Evolutionary conservation across 2,113 vertebrate species (phyloP).

Genomic region (Brienomyrus longianalis): DNA sequence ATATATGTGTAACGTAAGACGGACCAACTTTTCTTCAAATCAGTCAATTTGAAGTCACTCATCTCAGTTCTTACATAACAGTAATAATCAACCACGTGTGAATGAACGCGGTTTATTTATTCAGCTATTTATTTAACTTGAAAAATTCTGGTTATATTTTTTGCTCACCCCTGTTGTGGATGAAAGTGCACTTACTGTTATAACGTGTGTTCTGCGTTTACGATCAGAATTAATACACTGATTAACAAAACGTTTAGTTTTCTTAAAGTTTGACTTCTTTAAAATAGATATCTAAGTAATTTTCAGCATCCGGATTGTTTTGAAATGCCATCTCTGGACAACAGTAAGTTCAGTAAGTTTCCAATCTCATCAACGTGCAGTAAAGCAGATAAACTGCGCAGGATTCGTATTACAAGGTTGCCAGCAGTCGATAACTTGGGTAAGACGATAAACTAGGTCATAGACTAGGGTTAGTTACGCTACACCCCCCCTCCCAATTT

Average conservation of each 20-base stretch:
- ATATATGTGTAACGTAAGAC: not conserved
- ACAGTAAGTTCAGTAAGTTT: not conserved
- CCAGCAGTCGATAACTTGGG: not conserved
- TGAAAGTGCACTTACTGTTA: not conserved
- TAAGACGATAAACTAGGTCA: not conserved
- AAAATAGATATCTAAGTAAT: not conserved
- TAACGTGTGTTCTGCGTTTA: not conserved
- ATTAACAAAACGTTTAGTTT: not conserved
- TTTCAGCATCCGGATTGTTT: not conserved
- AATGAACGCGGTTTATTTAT: not conserved
- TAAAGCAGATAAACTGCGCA: not conserved
- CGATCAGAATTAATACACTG: not conserved
- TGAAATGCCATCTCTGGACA: not conserved
- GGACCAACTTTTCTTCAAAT: not conserved
- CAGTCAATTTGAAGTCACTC: not conserved
- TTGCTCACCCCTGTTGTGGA: not conserved
- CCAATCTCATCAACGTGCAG: not conserved
- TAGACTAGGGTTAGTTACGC: not conserved
- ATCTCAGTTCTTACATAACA: not conserved
- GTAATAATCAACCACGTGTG: not conserved
- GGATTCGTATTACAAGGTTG: not conserved
- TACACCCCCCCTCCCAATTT: conserved; percentile 12
- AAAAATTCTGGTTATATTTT: not conserved
- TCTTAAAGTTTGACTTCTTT: not conserved
- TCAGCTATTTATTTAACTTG: not conserved